Evolutionary conservation across 2,888 invertebrate genomes (phyloP).

Genomic region (Trachelus stipa): DNA sequence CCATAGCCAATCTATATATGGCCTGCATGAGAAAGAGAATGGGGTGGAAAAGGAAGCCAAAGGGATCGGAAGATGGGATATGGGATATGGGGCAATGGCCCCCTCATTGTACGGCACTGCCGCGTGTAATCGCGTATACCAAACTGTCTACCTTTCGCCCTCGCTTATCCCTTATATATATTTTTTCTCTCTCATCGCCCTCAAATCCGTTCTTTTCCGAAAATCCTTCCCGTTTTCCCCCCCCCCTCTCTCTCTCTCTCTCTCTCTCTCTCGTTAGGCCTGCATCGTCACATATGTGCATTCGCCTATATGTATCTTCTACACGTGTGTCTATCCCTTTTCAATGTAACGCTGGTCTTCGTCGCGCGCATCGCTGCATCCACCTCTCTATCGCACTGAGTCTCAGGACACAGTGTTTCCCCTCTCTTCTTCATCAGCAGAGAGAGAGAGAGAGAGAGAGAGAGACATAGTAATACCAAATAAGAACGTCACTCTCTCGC

Average conservation of each 20-base stretch:
- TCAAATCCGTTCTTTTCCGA: slow-evolving; percentile 12
- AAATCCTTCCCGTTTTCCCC: slow-evolving; percentile 11
- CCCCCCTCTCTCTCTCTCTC: neutral
- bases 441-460: too few species aligned
- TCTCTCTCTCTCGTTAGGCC: slow-evolving; percentile 27
- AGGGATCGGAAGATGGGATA: slow-evolving; percentile 29
- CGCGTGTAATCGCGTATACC: slow-evolving; percentile 39
- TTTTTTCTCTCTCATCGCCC: slow-evolving; percentile 24
- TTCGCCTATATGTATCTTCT: too few species aligned
- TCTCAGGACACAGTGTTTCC: too few species aligned
- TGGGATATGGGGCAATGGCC: slow-evolving; percentile 37
- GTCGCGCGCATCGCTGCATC: neutral
- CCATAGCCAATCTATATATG: neutral
- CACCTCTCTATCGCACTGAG: neutral
- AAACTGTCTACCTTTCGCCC: slow-evolving; percentile 33
- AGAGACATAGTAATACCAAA: too few species aligned
- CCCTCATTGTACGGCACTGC: slow-evolving; percentile 17
- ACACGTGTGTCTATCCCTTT: neutral
- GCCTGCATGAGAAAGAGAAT: slow-evolving; percentile 22
- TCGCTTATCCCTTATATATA: slow-evolving; percentile 8
- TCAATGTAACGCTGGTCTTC: neutral
- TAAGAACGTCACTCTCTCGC: too few species aligned
- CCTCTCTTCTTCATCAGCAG: too few species aligned
- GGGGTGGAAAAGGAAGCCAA: slow-evolving; percentile 23
- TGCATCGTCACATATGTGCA: too few species aligned